Conservation (phyloP, 2,797 vertebrate species). For the Psittacula derbiana region DNA sequence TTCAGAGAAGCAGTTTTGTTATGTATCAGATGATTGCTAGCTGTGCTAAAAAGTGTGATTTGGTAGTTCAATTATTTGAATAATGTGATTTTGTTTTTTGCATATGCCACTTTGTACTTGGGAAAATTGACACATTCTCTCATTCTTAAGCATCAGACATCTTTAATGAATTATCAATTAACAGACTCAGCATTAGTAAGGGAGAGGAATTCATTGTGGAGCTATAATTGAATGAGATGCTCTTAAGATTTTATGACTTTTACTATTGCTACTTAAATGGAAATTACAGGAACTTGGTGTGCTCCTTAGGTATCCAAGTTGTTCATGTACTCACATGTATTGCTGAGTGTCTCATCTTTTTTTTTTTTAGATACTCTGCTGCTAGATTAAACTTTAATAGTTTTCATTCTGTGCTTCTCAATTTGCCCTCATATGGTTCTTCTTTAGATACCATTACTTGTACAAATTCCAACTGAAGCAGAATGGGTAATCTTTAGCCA, state of each 20-base stretch:
- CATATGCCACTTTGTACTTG: neutral
- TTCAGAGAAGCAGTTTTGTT: neutral
- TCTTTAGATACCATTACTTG: conserved; percentile 72
- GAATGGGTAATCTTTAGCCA: conserved; percentile 7
- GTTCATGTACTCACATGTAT: neutral
- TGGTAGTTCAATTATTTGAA: neutral
- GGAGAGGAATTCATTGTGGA: neutral
- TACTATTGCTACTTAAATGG: neutral
- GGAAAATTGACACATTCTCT: neutral
- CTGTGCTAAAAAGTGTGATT: neutral
- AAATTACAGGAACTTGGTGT: neutral
- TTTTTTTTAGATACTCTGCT: conserved; percentile 20
- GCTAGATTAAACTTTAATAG: conserved; percentile 39
- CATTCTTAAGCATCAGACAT: neutral
- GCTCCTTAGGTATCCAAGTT: neutral
- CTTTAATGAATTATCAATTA: neutral
- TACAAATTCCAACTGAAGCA: conserved; percentile 66
- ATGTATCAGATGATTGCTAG: neutral
- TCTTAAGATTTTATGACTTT: neutral
- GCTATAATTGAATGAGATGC: neutral
- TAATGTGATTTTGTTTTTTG: neutral
- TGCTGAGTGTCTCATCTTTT: neutral
- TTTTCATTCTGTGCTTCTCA: conserved; percentile 55
- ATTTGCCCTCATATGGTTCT: conserved; percentile 71
- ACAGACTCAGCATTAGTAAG: neutral